Evolutionary conservation across 2,113 vertebrate species (phyloP), one percentile per base, ranked within the genome.

Genomic region (Rhagologus leucostigma): DNA sequence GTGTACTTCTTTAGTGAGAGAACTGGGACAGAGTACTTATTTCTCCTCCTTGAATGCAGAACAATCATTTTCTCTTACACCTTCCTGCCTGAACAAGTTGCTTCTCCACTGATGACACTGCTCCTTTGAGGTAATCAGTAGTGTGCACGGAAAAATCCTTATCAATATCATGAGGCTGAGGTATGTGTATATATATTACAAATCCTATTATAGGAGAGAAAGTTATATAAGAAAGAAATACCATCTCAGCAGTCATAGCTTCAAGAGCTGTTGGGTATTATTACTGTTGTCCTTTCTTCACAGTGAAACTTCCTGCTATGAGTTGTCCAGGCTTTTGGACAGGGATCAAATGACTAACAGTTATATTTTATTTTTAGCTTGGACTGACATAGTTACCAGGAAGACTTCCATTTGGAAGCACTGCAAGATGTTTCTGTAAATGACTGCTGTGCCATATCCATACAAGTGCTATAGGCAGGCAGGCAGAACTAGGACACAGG

Each of bases 311-410:
- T 93, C 49, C 76, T 87, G 60, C 80, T 60, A 22, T 84, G 68
- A 75, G 27, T 89, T 96, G 76, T 52, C 80, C 83, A 65, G 47
- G 44, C 35, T 90, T 78, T 84, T 86, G 73, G 85, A 57, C 52
- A 49, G 39, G 33, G 18, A 52, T 93, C 15, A 10, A 62, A 35
- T 88, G 71, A 62, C 50, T 83, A 86, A 93, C 41, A 65, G n/a
- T 87, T 91, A 44, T 7, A 11, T 67, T 84, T 83, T 96, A 92
- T 90, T 94, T 93, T 92, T 96, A 94, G 89, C 87, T 90, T 87
- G 82, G 56, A 35, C 64, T 92, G 93, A 78, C 86, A 57, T 22
- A 82, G 80, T 81, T 87, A 70, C 41, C 41, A 84, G 60, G 49
- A 96, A 89, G 78, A 94, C 18, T 81, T 92, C 29, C 3, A 2